Evolutionary conservation across 2,888 invertebrate genomes (phyloP).

Genomic region (Zygogramma bicolorata): DNA sequence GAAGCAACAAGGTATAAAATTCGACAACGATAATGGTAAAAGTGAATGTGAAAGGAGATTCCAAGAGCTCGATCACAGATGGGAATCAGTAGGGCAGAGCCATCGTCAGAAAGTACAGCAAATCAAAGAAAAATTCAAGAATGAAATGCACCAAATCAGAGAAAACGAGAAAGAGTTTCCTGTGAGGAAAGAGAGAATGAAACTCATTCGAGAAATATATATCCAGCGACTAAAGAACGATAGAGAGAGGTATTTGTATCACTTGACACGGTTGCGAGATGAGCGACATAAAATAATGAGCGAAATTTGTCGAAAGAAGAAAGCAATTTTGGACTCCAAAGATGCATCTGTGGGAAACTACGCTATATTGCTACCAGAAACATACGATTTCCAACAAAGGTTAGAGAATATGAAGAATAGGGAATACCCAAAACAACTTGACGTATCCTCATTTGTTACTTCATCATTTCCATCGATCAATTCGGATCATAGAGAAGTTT

Average conservation of each 20-base stretch:
- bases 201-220: slow-evolving; percentile 52
- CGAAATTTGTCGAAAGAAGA: slow-evolving; percentile 48
- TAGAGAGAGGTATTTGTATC: slow-evolving; percentile 51
- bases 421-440: neutral
- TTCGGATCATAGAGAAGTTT: neutral
- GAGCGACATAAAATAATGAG: slow-evolving; percentile 48
- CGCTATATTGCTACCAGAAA: slow-evolving; percentile 50
- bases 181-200: slow-evolving; percentile 49
- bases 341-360: slow-evolving; percentile 56
- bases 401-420: slow-evolving; percentile 41
- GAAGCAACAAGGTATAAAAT: neutral
- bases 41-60: slow-evolving; percentile 55
- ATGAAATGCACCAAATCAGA: slow-evolving; percentile 50
- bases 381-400: slow-evolving; percentile 51
- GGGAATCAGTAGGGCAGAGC: slow-evolving; percentile 47
- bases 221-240: slow-evolving; percentile 49
- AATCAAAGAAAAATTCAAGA: slow-evolving; percentile 53
- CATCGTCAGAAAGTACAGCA: slow-evolving; percentile 52
- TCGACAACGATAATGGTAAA: slow-evolving; percentile 49
- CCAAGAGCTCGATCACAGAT: slow-evolving; percentile 52
- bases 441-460: slow-evolving; percentile 11
- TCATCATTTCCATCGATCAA: slow-evolving; percentile 12
- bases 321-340: slow-evolving; percentile 37
- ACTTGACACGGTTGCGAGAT: slow-evolving; percentile 52
- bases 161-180: slow-evolving; percentile 49